These are phyloP conservation scores for Leucosticte australis DNA, from an alignment of 2,113 vertebrate species.

Conservation along the genomic window DNA sequence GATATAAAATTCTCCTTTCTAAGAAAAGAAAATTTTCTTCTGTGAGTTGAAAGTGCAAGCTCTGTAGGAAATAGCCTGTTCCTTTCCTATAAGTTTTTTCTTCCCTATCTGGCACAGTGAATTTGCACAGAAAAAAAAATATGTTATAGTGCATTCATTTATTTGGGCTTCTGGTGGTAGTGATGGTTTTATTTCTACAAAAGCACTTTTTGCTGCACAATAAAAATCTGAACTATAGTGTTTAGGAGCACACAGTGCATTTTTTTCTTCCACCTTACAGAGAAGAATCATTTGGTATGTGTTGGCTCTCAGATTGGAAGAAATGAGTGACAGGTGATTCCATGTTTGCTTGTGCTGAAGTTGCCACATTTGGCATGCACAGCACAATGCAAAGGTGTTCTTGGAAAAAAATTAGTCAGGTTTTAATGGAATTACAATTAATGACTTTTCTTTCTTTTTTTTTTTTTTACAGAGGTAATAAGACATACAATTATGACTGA, in stretches of 20 bases:
- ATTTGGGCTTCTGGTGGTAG: background rate
- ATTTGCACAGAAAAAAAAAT: background rate
- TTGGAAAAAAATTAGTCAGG: background rate
- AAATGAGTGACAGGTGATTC: background rate
- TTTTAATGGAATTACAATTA: background rate
- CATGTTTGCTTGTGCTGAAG: background rate
- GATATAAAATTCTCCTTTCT: background rate
- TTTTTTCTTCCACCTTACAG: background rate
- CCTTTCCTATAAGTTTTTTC: background rate
- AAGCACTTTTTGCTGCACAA: background rate
- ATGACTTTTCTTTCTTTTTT: background rate
- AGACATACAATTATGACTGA: background rate
- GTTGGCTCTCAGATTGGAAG: background rate
- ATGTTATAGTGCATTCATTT: background rate
- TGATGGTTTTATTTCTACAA: background rate
- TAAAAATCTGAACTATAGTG: background rate
- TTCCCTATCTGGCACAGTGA: background rate
- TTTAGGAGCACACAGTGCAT: background rate
- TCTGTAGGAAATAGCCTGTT: background rate
- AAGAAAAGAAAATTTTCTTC: background rate
- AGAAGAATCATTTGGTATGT: background rate
- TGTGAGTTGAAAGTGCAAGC: background rate
- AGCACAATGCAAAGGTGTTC: background rate
- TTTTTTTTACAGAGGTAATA: background rate
- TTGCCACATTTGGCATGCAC: background rate